phyloP scores from a whole-genome alignment of 1,140 invertebrate genomes.

The Calephelis nemesis region DNA sequence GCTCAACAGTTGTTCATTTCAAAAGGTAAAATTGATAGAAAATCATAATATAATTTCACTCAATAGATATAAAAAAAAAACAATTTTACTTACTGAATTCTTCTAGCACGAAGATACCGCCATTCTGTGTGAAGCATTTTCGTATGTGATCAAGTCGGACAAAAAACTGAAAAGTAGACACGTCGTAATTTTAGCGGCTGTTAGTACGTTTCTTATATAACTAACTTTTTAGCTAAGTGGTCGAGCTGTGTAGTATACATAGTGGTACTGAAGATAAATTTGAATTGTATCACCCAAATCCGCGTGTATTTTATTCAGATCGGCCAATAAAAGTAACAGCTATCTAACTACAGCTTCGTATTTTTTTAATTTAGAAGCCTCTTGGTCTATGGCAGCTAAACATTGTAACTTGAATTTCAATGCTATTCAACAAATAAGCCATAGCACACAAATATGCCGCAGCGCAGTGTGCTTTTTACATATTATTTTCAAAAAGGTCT shows the following conservation, averaged over 20 bases:
- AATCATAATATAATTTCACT: no score
- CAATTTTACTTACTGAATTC: constrained; percentile 94
- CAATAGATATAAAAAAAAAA: constrained; percentile 5
- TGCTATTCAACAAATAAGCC: background rate
- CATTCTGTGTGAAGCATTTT: constrained; percentile 99
- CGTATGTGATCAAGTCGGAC: constrained; percentile 99
- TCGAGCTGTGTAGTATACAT: background rate
- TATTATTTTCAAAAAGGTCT: no score
- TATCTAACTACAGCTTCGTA: background rate
- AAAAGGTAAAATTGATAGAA: no score
- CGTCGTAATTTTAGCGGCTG: background rate
- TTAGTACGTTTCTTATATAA: background rate
- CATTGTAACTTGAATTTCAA: background rate
- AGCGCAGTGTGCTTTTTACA: no score
- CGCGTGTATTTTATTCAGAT: background rate
- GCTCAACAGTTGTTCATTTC: no score
- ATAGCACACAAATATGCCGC: no score
- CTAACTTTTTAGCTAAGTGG: background rate
- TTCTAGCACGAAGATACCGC: constrained; percentile 99
- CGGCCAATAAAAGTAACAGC: background rate
- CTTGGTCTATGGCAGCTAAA: background rate
- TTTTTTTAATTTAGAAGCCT: background rate
- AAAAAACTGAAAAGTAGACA: constrained; percentile 94
- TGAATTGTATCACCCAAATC: background rate
- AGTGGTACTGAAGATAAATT: background rate